phyloP scores from a whole-genome alignment of 2,888 invertebrate species.

The Gasteruption jaculator region DNA sequence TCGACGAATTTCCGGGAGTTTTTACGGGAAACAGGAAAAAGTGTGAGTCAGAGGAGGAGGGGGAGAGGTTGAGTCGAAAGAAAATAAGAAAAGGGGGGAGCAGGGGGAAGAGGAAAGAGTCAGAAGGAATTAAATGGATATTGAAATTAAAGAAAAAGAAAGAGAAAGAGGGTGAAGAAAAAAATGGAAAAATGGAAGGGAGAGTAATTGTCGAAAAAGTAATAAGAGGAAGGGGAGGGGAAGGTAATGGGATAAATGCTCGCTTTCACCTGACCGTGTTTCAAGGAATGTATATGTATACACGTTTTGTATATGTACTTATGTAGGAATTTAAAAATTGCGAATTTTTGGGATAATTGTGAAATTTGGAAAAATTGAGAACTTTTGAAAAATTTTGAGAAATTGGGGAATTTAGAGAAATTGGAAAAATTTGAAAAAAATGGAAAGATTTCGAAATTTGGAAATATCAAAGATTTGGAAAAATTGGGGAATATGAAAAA shows the following conservation, averaged over 20 bases:
- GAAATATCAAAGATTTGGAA: too few species aligned
- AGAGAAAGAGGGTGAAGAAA: slow-evolving; percentile 16
- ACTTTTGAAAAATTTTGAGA: too few species aligned
- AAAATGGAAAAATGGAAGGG: slow-evolving; percentile 7
- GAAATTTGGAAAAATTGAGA: too few species aligned
- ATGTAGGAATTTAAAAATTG: not conserved
- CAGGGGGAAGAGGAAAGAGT: slow-evolving; percentile 12
- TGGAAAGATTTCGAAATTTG: too few species aligned
- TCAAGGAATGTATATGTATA: slow-evolving; percentile 1
- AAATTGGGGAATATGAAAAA: too few species aligned
- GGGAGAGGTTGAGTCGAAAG: slow-evolving; percentile 12
- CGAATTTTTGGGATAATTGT: too few species aligned
- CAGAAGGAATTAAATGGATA: slow-evolving; percentile 2
- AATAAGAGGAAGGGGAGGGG: not conserved
- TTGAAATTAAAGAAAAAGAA: slow-evolving; percentile 23
- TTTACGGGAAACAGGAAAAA: not conserved
- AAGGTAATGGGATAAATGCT: slow-evolving; percentile 23
- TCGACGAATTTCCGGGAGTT: too few species aligned
- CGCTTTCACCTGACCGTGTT: slow-evolving; percentile 27
- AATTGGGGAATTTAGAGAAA: too few species aligned
- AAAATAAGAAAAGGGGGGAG: slow-evolving; percentile 14
- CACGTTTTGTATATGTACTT: not conserved
- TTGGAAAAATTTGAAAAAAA: too few species aligned
- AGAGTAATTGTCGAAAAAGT: slow-evolving; percentile 1
- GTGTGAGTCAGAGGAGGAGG: slow-evolving; percentile 15